phyloP scores from a whole-genome alignment of 2,888 invertebrate species.

The Sturmia bella region DNA sequence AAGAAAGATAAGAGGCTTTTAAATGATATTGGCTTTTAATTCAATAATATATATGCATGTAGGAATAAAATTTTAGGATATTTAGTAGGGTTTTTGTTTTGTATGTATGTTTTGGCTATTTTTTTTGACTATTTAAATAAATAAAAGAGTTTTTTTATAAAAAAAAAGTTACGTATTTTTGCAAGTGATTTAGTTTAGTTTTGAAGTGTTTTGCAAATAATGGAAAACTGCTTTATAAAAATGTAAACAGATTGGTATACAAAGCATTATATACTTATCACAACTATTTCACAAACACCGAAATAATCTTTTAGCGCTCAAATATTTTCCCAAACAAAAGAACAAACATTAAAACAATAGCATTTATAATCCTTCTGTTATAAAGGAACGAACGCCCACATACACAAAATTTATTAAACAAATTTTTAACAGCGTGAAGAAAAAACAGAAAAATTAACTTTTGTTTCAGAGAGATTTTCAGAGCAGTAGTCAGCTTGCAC shows the following conservation, averaged over 20 bases:
- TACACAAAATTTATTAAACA: slow-evolving; percentile 57
- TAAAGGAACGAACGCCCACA: slow-evolving; percentile 13
- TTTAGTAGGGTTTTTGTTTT: background rate
- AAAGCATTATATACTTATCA: too few species aligned
- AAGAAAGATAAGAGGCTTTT: slow-evolving; percentile 17
- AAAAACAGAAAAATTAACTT: background rate
- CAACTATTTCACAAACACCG: background rate
- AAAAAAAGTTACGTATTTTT: too few species aligned
- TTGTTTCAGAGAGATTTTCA: background rate
- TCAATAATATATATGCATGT: slow-evolving; percentile 25
- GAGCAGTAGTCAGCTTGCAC: too few species aligned
- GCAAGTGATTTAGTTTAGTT: background rate
- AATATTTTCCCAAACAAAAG: background rate
- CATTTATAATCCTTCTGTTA: slow-evolving; percentile 52
- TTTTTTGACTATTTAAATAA: too few species aligned
- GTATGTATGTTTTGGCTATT: too few species aligned
- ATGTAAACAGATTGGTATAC: too few species aligned
- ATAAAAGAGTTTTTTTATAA: too few species aligned
- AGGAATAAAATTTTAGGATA: background rate
- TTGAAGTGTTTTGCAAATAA: background rate
- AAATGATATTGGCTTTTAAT: slow-evolving; percentile 58
- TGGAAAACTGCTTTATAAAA: too few species aligned
- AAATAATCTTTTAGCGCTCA: background rate
- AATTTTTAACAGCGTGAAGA: slow-evolving; percentile 8
- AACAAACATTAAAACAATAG: slow-evolving; percentile 27